A percentile compares a stretch with the other conserved stretches of the same genome.
phyloP scores from a whole-genome alignment of 2,113 vertebrate genomes.

The Psettodes erumei region DNA sequence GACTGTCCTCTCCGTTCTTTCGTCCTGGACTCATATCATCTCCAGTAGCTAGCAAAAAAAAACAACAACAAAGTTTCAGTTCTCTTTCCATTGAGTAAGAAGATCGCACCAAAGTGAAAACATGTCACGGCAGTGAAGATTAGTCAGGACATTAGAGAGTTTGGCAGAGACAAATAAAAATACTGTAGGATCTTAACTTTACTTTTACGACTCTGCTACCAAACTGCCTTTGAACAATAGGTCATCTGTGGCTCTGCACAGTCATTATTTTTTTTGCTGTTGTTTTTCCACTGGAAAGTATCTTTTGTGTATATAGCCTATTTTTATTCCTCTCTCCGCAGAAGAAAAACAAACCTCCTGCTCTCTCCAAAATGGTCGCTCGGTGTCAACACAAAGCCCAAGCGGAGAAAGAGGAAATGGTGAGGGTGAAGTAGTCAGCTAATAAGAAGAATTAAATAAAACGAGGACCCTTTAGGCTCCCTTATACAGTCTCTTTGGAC shows the following conservation, averaged over 20 bases:
- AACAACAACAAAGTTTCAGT: neutral
- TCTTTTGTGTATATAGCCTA: neutral
- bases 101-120: neutral
- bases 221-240: neutral
- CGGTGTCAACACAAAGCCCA: constrained; percentile 19
- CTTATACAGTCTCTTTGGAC: constrained; percentile 12
- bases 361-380: constrained; percentile 12
- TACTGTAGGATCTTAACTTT: neutral
- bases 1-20: neutral
- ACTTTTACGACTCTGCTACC: neutral
- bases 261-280: neutral
- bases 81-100: neutral
- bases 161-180: constrained; percentile 6
- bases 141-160: neutral
- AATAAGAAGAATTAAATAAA: constrained; percentile 57
- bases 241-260: neutral
- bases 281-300: constrained; percentile 6
- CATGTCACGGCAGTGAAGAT: too few species aligned
- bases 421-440: constrained; percentile 27
- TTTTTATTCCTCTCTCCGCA: constrained; percentile 27
- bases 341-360: constrained; percentile 24
- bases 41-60: neutral
- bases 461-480: constrained; percentile 45
- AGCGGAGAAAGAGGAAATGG: constrained; percentile 39
- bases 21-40: neutral